Conservation (phyloP, 30 jellyfish, hydroid and myxozoan genomes). For the Clytia hemisphaerica region DNA sequence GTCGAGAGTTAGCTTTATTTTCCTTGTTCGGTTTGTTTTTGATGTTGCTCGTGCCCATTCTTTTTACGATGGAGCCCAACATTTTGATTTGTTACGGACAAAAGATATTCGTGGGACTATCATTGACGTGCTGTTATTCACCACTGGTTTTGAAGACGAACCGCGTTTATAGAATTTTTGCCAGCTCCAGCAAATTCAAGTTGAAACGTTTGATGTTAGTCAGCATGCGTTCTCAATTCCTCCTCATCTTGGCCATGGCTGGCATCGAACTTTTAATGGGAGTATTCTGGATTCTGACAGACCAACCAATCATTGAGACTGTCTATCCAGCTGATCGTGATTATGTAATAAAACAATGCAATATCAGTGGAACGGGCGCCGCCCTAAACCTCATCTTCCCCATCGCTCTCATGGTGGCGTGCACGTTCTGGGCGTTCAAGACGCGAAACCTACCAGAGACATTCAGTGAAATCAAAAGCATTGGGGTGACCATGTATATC, state of each 20-base stretch:
- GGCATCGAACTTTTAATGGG: constrained; percentile 67
- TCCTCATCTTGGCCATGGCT: constrained; percentile 57
- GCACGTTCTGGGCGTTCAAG: constrained; percentile 87
- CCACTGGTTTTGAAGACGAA: constrained; percentile 81
- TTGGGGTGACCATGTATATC: constrained; percentile 84
- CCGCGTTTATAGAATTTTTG: constrained; percentile 80
- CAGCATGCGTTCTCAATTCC: constrained; percentile 71
- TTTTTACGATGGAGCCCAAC: constrained; percentile 14
- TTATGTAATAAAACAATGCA: constrained; percentile 52
- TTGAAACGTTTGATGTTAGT: constrained; percentile 50
- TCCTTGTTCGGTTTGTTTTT: constrained; percentile 14
- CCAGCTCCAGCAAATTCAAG: constrained; percentile 42
- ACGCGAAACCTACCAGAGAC: constrained; percentile 87
- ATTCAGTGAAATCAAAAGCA: constrained; percentile 81
- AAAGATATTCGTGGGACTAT: constrained; percentile 62
- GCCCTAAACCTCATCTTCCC: constrained; percentile 60
- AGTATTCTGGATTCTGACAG: constrained; percentile 73
- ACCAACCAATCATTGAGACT: constrained; percentile 58
- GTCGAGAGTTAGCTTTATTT: constrained; percentile 27
- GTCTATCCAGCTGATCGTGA: constrained; percentile 12
- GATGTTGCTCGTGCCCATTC: constrained; percentile 27
- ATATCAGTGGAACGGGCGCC: constrained; percentile 37
- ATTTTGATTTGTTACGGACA: constrained; percentile 53
- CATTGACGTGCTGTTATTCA: constrained; percentile 84
- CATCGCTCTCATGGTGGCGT: constrained; percentile 60